Evolutionary conservation across 1,140 invertebrate species (phyloP).

Genomic region (Solenopsis invicta): DNA sequence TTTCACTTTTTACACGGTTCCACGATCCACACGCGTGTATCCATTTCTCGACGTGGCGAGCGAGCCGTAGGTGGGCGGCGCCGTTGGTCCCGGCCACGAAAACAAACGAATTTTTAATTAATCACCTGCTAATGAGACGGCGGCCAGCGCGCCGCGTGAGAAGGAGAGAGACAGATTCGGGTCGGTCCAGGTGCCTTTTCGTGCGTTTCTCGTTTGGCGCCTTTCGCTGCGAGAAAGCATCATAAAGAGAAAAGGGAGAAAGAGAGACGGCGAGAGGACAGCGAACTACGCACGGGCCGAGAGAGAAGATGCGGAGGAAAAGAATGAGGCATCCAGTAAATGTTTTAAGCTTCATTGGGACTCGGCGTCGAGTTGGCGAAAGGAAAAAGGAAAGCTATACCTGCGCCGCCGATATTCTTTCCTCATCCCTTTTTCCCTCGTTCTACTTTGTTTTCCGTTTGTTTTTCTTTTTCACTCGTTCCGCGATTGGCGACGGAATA

Average conservation of each 20-base stretch:
- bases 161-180: slow-evolving; percentile 44
- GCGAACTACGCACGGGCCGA: neutral
- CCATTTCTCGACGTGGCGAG: slow-evolving; percentile 52
- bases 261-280: neutral
- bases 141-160: slow-evolving; percentile 65
- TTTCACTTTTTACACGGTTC: slow-evolving; percentile 12
- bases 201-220: slow-evolving; percentile 27
- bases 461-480: neutral
- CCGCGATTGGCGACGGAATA: slow-evolving; percentile 27
- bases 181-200: slow-evolving; percentile 51
- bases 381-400: slow-evolving; percentile 3
- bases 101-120: slow-evolving; percentile 84
- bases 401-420: slow-evolving; percentile 11
- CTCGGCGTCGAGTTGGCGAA: slow-evolving; percentile 55
- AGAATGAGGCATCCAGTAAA: slow-evolving; percentile 63
- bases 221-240: neutral
- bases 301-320: neutral
- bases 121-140: slow-evolving; percentile 83
- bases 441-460: neutral
- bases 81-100: slow-evolving; percentile 64
- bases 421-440: neutral
- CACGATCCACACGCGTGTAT: neutral
- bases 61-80: slow-evolving; percentile 59
- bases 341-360: slow-evolving; percentile 75
- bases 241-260: slow-evolving; percentile 20